Conservation (phyloP, 2,797 vertebrate species). For the Nothura maculosa region DNA sequence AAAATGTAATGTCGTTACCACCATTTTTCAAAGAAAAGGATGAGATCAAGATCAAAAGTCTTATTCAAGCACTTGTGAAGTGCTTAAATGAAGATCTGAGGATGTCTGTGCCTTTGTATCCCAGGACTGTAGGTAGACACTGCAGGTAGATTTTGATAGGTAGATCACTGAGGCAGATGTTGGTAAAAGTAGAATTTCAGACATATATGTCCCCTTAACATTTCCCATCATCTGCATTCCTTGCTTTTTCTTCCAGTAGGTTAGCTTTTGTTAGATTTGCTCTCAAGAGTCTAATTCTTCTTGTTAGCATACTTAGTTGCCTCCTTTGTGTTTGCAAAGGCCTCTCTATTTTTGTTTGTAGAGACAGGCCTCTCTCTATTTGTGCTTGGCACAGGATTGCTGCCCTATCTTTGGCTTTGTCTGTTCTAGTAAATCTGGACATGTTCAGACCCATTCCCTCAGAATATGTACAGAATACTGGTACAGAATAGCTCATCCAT, state of each 20-base stretch:
- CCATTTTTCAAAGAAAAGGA: neutral
- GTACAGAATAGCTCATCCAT: neutral
- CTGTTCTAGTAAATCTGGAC: neutral
- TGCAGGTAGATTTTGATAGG: too few species aligned
- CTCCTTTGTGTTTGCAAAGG: neutral
- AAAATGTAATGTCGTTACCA: neutral
- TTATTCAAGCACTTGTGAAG: neutral
- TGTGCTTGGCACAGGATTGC: neutral
- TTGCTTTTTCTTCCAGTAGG: neutral
- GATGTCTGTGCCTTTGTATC: neutral
- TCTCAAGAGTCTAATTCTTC: neutral
- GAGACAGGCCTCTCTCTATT: neutral
- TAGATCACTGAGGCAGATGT: too few species aligned
- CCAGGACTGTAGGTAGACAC: neutral
- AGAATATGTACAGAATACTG: fast-evolving
- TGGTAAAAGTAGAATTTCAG: neutral
- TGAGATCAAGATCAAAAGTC: neutral
- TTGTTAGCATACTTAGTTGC: neutral
- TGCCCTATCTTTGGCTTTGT: neutral
- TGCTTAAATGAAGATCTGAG: neutral
- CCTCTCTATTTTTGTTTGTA: neutral
- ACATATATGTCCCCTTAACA: neutral
- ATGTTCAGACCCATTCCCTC: neutral
- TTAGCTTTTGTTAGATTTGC: neutral
- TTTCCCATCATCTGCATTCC: neutral